Evolutionary conservation across 2,113 vertebrate genomes (phyloP).

Genomic region (Paracanthobrama guichenoti): DNA sequence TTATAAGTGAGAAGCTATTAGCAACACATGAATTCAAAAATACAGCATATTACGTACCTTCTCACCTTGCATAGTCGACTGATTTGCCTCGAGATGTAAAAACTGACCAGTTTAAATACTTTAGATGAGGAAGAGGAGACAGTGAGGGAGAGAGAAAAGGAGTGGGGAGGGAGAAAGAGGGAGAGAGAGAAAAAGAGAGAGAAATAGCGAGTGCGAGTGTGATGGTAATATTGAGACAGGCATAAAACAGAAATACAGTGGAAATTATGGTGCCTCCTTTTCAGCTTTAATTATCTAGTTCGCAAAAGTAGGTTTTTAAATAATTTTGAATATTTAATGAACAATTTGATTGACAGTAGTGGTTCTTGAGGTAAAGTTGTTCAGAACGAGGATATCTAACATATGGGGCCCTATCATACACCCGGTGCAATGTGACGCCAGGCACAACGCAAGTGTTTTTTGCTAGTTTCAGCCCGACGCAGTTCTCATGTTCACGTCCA

Average conservation of each 20-base stretch:
- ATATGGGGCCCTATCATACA: no score
- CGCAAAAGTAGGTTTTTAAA: no score
- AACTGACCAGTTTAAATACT: constrained; percentile 18
- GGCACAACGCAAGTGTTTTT: no score
- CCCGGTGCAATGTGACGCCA: no score
- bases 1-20: neutral
- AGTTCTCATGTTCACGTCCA: no score
- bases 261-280: neutral
- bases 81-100: neutral
- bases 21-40: neutral
- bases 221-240: neutral
- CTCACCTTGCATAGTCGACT: neutral
- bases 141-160: neutral
- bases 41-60: neutral
- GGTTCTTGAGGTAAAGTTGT: no score
- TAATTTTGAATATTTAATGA: no score
- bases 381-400: no score
- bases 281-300: neutral
- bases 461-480: no score
- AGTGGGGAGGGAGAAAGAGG: neutral
- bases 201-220: neutral
- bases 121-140: neutral
- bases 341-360: no score
- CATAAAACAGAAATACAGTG: neutral
- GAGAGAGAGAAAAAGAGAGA: neutral